These are phyloP conservation scores for Zosterops pallidus DNA, from an alignment of 2,113 vertebrate genomes.

Conservation along the genomic window DNA sequence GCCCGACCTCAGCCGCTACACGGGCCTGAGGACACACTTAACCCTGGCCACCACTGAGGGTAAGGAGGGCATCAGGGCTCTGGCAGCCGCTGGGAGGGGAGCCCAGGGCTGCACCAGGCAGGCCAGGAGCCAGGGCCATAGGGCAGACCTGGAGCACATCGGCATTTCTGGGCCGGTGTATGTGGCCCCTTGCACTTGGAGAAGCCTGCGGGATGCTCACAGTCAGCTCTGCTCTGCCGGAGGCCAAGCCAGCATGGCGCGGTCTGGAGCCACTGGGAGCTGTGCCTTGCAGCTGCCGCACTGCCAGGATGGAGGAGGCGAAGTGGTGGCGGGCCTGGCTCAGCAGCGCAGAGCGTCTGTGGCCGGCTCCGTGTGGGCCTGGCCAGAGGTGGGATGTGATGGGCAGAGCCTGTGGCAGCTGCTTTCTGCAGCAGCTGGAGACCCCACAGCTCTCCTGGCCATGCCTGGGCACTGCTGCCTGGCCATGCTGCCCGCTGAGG, in stretches of 20 bases:
- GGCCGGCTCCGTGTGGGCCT: not conserved
- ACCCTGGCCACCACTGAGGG: slow-evolving; percentile 86
- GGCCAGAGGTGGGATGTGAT: not conserved
- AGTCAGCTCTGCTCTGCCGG: not conserved
- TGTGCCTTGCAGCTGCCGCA: not conserved
- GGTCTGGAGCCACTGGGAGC: not conserved
- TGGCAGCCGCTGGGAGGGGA: not conserved
- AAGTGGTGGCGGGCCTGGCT: not conserved
- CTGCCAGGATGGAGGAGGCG: not conserved
- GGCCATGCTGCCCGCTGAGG: fast-evolving
- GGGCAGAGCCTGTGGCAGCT: not conserved
- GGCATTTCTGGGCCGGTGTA: fast-evolving
- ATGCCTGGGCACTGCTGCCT: not conserved
- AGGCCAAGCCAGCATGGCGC: not conserved
- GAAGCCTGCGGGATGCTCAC: not conserved
- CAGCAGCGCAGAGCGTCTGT: not conserved
- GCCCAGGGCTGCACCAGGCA: not conserved
- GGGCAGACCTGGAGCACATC: not conserved
- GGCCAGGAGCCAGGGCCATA: not conserved
- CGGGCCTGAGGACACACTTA: slow-evolving; percentile 85
- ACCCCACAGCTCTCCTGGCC: not conserved
- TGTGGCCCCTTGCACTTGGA: not conserved
- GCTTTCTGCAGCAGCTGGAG: not conserved
- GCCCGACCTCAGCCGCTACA: slow-evolving; percentile 90
- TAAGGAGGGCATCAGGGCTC: slow-evolving; percentile 68